Evolutionary conservation across 2,888 invertebrate genomes (phyloP), one percentile per base, ranked within the genome.

Genomic region (Podabrus alpinus): DNA sequence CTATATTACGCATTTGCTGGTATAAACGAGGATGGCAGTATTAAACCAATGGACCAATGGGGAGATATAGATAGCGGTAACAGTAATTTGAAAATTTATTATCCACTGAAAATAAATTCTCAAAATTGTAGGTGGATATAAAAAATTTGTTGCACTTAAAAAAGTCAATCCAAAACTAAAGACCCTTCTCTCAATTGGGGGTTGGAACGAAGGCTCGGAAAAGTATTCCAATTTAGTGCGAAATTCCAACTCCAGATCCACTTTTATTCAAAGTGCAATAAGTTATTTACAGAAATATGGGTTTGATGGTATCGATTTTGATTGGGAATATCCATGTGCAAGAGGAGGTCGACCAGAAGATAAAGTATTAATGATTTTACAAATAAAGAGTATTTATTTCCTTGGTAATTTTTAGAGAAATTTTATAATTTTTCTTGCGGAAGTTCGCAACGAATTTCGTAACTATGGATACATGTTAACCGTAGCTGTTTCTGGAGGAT

Each of bases 1-100:
- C 79, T 90, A 3, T 85, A 90, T 5, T 90, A 90, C 80, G 85
- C 89, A 11, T 90, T 90, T 82, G 88, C 89, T 66, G 90, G 90
- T 0, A 82, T 91, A 15, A 68, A 76, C 17, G 85, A 89, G 74
- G 68, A 73, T 24, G 68, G 64, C 16, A 73, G 71, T 4, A 67
- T 76, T 7, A 66, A 69, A 71, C 4, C 29, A 0, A 21, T 71
- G 3, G 76, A 76, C 25, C 59, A 45, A 5, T 73, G 69, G 66
- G 73, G 21, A 11, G 76, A 76, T 59, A 71, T 76, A 0, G 29
- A 45, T 9, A 68, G 16, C 62, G 73, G 76, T 73, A 68, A 13
- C 10, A 15, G 9, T 15, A 13, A 13, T 15, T 13, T 60, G 9
- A 1, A 9, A 60, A 60, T 60, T 1, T 21, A 21, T 21, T 21